Conservation (phyloP, 1,140 invertebrate genomes). For the Anastrepha obliqua region DNA sequence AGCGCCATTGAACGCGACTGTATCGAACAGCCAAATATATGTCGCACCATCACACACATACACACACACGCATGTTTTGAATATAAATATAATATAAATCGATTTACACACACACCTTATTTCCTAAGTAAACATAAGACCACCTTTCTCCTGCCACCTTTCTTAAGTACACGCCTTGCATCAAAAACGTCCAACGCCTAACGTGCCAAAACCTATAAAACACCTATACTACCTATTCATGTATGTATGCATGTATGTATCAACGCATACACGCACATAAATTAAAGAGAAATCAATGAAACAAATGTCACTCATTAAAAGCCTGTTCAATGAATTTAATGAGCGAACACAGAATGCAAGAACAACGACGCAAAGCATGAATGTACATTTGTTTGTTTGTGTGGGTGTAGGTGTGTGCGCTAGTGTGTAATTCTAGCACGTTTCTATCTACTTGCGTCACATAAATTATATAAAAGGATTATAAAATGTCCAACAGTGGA, state of each 20-base stretch:
- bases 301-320: conserved; percentile 39
- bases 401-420: not conserved
- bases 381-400: not conserved
- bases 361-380: not conserved
- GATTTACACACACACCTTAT: not conserved
- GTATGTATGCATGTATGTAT: not conserved
- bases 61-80: too few relatives aligned
- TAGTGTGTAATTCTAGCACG: conserved; percentile 8
- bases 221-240: not conserved
- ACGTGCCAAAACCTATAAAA: conserved; percentile 19
- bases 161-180: not conserved
- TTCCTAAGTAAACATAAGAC: not conserved
- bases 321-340: conserved; percentile 37
- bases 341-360: not conserved
- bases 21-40: not conserved
- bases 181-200: not conserved
- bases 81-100: not conserved
- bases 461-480: conserved; percentile 39
- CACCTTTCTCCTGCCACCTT: not conserved
- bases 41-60: too few relatives aligned
- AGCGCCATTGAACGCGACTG: conserved; percentile 8
- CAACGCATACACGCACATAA: conserved; percentile 18
- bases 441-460: not conserved
- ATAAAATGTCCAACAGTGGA: not conserved
- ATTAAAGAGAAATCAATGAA: conserved; percentile 43